phyloP scores from a whole-genome alignment of 2,888 invertebrate species.

The Orchesella flavescens region DNA sequence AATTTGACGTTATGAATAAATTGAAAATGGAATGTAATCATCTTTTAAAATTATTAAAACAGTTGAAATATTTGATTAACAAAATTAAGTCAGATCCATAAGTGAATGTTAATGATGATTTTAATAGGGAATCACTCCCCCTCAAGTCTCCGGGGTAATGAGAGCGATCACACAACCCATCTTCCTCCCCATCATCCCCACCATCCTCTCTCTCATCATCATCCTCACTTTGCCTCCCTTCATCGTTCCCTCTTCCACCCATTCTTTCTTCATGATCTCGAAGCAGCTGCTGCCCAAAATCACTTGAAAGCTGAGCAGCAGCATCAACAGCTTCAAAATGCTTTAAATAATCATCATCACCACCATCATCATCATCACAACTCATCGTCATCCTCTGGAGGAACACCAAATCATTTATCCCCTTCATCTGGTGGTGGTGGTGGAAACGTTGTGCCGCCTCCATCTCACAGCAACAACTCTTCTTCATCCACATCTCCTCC shows the following conservation, averaged over 20 bases:
- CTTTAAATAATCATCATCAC: slow-evolving; percentile 37
- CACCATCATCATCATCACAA: slow-evolving; percentile 42
- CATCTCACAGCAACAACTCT: slow-evolving; percentile 29
- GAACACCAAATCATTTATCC: slow-evolving; percentile 28
- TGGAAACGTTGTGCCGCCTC: slow-evolving; percentile 11
- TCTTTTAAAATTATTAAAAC: too few relatives aligned
- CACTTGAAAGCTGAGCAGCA: slow-evolving; percentile 62
- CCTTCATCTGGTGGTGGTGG: not conserved
- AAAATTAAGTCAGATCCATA: not conserved
- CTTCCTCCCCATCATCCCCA: slow-evolving; percentile 25
- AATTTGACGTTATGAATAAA: too few relatives aligned
- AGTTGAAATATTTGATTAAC: not conserved
- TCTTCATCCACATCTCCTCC: slow-evolving; percentile 46
- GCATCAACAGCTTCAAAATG: slow-evolving; percentile 48
- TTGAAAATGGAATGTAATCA: too few relatives aligned
- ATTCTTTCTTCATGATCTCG: slow-evolving; percentile 69
- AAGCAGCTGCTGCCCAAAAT: slow-evolving; percentile 68
- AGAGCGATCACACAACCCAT: slow-evolving; percentile 22
- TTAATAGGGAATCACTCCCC: slow-evolving; percentile 64
- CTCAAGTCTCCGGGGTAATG: slow-evolving; percentile 50
- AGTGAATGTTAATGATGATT: slow-evolving; percentile 9
- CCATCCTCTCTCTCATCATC: slow-evolving; percentile 28
- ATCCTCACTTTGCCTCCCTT: slow-evolving; percentile 40
- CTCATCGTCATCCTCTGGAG: slow-evolving; percentile 9
- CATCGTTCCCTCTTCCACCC: slow-evolving; percentile 68